Evolutionary conservation across 2,797 vertebrate species (phyloP).

Genomic region (Eulemur albifrons): DNA sequence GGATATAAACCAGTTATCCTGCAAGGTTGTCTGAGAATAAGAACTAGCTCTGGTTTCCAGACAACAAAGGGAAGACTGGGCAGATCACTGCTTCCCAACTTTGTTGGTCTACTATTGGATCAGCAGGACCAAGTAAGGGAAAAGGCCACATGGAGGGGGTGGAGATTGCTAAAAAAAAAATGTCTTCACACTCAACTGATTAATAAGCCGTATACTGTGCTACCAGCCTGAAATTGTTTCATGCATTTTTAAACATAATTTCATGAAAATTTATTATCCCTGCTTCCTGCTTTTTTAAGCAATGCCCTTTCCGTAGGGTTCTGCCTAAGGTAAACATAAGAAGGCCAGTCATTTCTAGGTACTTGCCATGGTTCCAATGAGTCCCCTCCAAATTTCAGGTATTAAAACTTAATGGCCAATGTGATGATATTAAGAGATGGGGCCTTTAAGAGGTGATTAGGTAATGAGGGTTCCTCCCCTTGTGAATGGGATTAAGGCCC

Average conservation of each 20-base stretch:
- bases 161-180: neutral
- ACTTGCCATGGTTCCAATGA: neutral
- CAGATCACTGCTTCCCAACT: neutral
- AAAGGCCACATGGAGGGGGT: neutral
- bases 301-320: neutral
- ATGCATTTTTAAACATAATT: neutral
- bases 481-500: neutral
- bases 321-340: neutral
- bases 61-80: neutral
- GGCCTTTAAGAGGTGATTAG: neutral
- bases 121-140: neutral
- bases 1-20: neutral
- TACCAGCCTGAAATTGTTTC: neutral
- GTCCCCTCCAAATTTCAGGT: neutral
- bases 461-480: neutral
- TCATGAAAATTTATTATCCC: neutral
- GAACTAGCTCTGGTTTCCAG: neutral
- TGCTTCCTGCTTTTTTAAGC: neutral
- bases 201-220: neutral
- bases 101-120: neutral
- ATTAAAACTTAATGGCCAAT: neutral
- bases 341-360: neutral
- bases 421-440: neutral
- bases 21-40: slow-evolving; percentile 5
- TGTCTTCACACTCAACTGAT: neutral